These are phyloP conservation scores for Chorisops tibialis DNA, from an alignment of 2,888 invertebrate genomes.

Conservation along the genomic window DNA sequence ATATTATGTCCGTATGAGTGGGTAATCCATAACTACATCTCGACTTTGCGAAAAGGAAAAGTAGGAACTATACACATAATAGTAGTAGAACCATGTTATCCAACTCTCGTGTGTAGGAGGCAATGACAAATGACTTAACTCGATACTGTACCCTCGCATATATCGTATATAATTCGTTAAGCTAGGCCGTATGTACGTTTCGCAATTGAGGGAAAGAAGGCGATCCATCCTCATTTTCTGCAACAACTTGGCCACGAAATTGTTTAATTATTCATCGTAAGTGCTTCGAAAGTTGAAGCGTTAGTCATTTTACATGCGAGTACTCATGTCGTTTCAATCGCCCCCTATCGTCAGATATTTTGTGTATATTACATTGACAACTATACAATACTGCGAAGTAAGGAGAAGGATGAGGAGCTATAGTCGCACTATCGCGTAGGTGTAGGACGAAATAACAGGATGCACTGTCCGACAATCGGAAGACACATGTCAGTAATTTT, in stretches of 20 bases:
- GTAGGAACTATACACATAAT: too few species aligned
- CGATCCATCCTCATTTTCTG: background rate
- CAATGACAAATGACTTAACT: conserved; percentile 20
- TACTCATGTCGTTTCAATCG: too few species aligned
- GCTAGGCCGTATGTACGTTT: conserved; percentile 19
- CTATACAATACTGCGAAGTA: background rate
- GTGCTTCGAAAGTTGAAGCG: background rate
- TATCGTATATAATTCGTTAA: conserved; percentile 22
- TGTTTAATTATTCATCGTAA: conserved; percentile 20
- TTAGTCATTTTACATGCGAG: background rate
- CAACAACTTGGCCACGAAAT: background rate
- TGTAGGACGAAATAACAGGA: background rate
- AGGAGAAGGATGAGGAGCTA: background rate
- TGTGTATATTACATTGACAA: background rate
- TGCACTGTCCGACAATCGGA: background rate
- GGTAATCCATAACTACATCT: too few species aligned
- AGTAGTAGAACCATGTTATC: too few species aligned
- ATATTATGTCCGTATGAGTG: too few species aligned
- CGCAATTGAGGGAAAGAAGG: background rate
- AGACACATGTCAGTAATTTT: conserved; percentile 15
- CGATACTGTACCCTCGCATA: background rate
- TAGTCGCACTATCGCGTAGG: too few species aligned
- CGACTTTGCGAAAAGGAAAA: too few species aligned
- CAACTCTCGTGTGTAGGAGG: background rate
- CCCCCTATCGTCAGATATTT: too few species aligned